Evolutionary conservation across 2,888 invertebrate genomes (phyloP).

Genomic region (Danaus chrysippus): DNA sequence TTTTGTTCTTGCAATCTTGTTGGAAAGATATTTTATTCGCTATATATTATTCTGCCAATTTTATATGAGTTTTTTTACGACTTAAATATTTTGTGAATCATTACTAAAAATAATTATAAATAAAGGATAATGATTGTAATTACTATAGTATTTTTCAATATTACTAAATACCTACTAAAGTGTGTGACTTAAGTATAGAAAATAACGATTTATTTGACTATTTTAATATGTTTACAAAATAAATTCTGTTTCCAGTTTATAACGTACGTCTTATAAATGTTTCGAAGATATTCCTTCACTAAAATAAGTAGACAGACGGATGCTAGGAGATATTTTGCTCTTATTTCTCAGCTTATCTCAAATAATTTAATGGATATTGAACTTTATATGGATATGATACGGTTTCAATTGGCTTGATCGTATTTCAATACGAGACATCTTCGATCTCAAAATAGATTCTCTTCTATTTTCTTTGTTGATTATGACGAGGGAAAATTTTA

Average conservation of each 20-base stretch:
- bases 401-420: neutral
- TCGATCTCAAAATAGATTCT: neutral
- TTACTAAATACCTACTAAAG: no score
- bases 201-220: neutral
- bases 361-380: neutral
- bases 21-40: no score
- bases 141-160: no score
- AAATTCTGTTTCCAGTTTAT: neutral
- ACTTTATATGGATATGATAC: neutral
- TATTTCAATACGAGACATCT: neutral
- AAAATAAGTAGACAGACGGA: slow-evolving; percentile 7
- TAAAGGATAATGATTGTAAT: no score
- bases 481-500: no score
- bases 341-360: neutral
- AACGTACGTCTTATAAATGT: neutral
- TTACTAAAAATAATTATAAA: no score
- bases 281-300: neutral
- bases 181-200: no score
- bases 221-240: neutral
- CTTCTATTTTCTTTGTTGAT: neutral
- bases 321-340: slow-evolving; percentile 4
- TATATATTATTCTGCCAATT: no score
- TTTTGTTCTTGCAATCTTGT: no score
- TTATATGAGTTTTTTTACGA: no score
- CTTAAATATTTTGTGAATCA: no score